A percentile compares a stretch with the other conserved stretches of the same genome.
phyloP scores from a whole-genome alignment of 2,797 vertebrate species.

The Peromyscus melanophrys region DNA sequence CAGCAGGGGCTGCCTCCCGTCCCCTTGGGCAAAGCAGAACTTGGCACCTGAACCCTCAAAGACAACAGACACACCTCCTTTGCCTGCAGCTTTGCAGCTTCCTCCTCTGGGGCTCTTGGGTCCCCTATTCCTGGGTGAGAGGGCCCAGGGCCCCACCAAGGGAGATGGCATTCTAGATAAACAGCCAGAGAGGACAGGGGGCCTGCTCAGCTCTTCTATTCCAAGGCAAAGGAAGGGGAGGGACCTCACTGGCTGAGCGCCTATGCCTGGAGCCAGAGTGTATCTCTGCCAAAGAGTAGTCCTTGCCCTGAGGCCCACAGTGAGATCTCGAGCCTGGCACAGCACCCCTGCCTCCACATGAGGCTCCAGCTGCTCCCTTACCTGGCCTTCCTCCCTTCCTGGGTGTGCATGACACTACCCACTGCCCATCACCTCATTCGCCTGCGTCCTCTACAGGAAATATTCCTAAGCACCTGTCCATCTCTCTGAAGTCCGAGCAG shows the following conservation, averaged over 20 bases:
- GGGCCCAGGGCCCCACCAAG: background rate
- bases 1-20: slow-evolving; percentile 54
- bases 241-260: background rate
- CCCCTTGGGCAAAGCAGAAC: slow-evolving; percentile 25
- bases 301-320: background rate
- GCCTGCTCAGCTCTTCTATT: background rate
- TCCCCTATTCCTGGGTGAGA: background rate
- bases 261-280: background rate
- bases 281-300: background rate
- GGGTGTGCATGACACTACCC: accelerated
- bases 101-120: background rate
- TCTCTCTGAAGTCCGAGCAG: accelerated
- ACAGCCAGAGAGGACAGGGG: background rate
- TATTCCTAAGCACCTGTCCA: background rate
- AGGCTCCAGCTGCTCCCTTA: background rate
- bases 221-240: background rate
- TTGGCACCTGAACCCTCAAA: background rate
- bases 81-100: background rate
- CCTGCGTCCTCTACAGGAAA: background rate
- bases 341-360: accelerated
- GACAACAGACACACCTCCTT: slow-evolving; percentile 13
- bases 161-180: background rate
- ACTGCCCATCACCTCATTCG: background rate
- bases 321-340: accelerated
- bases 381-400: background rate